Evolutionary conservation across 2,797 vertebrate genomes (phyloP).

Genomic region (Pseudocheirus occidentalis): DNA sequence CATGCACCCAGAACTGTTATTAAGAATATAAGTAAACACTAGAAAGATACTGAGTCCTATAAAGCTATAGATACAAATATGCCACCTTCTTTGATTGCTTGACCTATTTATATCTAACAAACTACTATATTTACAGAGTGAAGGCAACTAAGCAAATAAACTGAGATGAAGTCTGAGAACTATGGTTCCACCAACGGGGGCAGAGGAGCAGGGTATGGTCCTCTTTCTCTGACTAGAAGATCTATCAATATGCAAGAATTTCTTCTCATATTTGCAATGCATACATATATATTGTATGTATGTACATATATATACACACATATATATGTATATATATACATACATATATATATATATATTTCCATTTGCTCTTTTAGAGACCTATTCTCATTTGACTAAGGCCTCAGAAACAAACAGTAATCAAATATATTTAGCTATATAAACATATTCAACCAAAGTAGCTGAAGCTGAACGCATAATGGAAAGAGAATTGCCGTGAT

Average conservation of each 20-base stretch:
- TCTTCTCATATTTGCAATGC: conserved; percentile 62
- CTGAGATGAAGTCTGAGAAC: conserved; percentile 36
- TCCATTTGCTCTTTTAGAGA: conserved; percentile 45
- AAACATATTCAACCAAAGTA: conserved; percentile 4
- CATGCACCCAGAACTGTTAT: background rate
- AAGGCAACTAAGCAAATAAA: conserved; percentile 4
- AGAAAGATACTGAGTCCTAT: background rate
- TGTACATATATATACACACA: conserved; percentile 30
- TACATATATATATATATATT: background rate
- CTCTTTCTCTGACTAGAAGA: background rate
- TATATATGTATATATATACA: too few species aligned
- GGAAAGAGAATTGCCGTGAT: background rate
- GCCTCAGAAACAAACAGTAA: conserved; percentile 47
- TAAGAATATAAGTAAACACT: background rate
- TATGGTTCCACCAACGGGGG: background rate
- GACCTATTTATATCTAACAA: background rate
- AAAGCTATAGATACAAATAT: background rate
- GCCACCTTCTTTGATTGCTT: background rate
- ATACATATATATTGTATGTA: too few species aligned
- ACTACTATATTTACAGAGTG: background rate
- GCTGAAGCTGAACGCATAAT: background rate
- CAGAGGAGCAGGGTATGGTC: background rate
- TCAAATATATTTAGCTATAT: conserved; percentile 15
- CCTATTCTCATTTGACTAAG: background rate
- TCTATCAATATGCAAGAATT: conserved; percentile 44